phyloP scores from a whole-genome alignment of 1,140 invertebrate genomes.

The Belonocnema kinseyi region DNA sequence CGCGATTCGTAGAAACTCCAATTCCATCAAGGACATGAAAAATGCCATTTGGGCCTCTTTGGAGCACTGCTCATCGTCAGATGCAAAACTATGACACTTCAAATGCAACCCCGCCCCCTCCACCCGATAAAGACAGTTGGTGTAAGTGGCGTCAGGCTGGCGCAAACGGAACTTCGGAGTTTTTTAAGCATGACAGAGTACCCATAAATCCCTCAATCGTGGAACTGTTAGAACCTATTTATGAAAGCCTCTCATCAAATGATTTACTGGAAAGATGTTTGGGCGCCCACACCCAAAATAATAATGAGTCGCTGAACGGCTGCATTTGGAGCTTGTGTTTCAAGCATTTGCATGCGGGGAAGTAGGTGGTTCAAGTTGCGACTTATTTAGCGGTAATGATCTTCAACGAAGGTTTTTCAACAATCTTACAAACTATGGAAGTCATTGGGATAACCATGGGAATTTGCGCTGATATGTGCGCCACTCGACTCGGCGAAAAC shows the following conservation, averaged over 20 bases:
- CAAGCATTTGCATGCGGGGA: background rate
- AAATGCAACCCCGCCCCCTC: too few relatives aligned
- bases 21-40: slow-evolving; percentile 16
- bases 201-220: background rate
- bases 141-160: slow-evolving; percentile 37
- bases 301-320: slow-evolving; percentile 34
- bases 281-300: slow-evolving; percentile 34
- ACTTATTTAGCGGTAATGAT: slow-evolving; percentile 27
- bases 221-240: slow-evolving; percentile 34
- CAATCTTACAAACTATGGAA: background rate
- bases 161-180: background rate
- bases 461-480: too few relatives aligned
- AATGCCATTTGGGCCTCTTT: slow-evolving; percentile 40
- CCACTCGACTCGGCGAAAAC: too few relatives aligned
- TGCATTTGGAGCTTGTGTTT: slow-evolving; percentile 27
- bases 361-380: background rate
- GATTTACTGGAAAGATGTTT: slow-evolving; percentile 30
- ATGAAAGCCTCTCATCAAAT: slow-evolving; percentile 24
- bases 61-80: slow-evolving; percentile 34
- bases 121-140: slow-evolving; percentile 34
- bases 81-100: slow-evolving; percentile 35
- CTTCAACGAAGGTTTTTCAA: slow-evolving; percentile 30
- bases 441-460: background rate
- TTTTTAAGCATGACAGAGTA: background rate
- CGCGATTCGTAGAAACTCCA: background rate